Percentiles rank a stretch among this genome's conserved stretches.
phyloP scores from a whole-genome alignment of 2,797 vertebrate genomes.

The Nothura maculosa region DNA sequence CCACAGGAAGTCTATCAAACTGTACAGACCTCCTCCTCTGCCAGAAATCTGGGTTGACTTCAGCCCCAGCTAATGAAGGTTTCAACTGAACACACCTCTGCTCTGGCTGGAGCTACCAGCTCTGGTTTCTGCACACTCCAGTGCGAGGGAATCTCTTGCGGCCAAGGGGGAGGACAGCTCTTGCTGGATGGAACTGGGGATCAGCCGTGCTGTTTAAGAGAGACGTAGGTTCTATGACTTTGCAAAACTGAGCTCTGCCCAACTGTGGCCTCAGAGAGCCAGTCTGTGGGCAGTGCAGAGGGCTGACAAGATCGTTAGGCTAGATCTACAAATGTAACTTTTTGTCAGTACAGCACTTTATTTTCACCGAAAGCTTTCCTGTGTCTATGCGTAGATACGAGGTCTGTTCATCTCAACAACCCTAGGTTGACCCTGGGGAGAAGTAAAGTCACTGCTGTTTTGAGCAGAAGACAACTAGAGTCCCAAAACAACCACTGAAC shows the following conservation, averaged over 20 bases:
- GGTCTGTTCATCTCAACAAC: background rate
- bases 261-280: background rate
- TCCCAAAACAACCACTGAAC: background rate
- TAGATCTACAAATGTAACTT: background rate
- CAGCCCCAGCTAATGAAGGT: background rate
- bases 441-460: background rate
- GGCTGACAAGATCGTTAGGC: background rate
- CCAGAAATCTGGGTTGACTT: constrained; percentile 1
- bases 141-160: background rate
- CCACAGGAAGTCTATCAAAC: constrained; percentile 50
- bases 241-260: too few species aligned
- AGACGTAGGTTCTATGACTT: background rate
- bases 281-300: background rate
- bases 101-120: background rate
- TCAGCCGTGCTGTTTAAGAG: accelerated
- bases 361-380: background rate
- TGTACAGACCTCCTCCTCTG: background rate
- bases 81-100: constrained; percentile 14
- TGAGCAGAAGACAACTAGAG: background rate
- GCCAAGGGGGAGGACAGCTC: accelerated
- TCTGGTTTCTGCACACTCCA: background rate
- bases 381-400: accelerated
- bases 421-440: background rate
- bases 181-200: background rate
- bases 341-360: background rate